phyloP scores from a whole-genome alignment of 92 coral and sea anemone genomes.

The Muricea muricata region DNA sequence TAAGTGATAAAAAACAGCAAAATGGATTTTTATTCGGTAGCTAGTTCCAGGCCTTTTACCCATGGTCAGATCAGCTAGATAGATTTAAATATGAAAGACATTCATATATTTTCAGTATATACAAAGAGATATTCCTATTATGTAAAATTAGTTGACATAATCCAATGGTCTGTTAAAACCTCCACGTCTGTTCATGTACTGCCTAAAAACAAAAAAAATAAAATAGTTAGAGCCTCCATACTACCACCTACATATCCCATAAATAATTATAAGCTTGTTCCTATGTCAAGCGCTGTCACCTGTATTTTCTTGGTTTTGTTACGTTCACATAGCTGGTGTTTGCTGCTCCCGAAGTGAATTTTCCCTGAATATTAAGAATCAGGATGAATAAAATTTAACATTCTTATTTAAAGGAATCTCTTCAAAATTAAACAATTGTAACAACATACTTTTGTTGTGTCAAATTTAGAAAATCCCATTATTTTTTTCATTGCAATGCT shows the following conservation, averaged over 20 bases:
- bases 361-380: slow-evolving; percentile 62
- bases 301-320: slow-evolving; percentile 87
- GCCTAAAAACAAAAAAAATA: slow-evolving; percentile 68
- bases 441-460: slow-evolving; percentile 86
- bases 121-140: not conserved
- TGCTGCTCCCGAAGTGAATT: slow-evolving; percentile 88
- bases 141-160: slow-evolving; percentile 70
- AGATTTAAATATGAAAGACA: no score
- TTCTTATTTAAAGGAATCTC: not conserved
- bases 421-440: no score
- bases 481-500: slow-evolving; percentile 90
- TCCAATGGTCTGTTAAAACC: slow-evolving; percentile 98
- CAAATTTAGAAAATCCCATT: slow-evolving; percentile 96
- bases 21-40: no score
- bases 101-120: not conserved
- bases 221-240: no score
- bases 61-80: no score
- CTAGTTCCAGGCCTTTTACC: no score
- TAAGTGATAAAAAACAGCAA: no score
- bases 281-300: no score
- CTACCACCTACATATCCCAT: no score
- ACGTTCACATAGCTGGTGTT: slow-evolving; percentile 76
- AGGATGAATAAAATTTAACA: not conserved
- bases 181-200: slow-evolving; percentile 99
- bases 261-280: no score